Percentiles rank a stretch among this genome's conserved stretches.
Conservation (phyloP, 1,140 invertebrate species). For the Potamilus streckersoni region DNA sequence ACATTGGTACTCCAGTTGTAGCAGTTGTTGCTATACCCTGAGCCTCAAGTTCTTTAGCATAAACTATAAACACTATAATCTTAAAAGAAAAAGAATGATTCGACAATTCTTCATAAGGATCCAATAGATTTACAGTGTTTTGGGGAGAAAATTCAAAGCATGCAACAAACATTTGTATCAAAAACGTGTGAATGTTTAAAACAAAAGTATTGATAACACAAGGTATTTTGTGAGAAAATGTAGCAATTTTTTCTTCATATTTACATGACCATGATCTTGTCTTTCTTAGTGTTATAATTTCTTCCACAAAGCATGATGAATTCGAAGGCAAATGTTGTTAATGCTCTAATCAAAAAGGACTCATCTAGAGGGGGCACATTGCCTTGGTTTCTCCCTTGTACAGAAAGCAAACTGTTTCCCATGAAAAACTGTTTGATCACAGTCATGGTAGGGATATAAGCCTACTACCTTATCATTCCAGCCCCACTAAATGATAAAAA, state of each 20-base stretch:
- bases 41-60: slow-evolving; percentile 63
- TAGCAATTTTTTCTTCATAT: not conserved
- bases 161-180: not conserved
- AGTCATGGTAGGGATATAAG: too few species aligned
- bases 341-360: not conserved
- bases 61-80: slow-evolving; percentile 69
- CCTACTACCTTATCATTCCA: too few species aligned
- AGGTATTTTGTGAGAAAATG: not conserved
- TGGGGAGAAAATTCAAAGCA: not conserved
- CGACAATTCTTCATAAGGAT: not conserved
- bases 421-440: too few species aligned
- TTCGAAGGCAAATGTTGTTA: not conserved
- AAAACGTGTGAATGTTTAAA: not conserved
- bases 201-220: not conserved
- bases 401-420: too few species aligned
- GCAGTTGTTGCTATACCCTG: slow-evolving; percentile 48
- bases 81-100: slow-evolving; percentile 39
- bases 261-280: not conserved
- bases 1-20: slow-evolving; percentile 55
- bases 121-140: not conserved
- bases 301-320: not conserved
- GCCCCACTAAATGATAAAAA: too few species aligned
- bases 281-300: not conserved
- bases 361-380: not conserved
- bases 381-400: not conserved